Evolutionary conservation across 2,113 vertebrate genomes (phyloP).

Genomic region (Mustela nigripes): DNA sequence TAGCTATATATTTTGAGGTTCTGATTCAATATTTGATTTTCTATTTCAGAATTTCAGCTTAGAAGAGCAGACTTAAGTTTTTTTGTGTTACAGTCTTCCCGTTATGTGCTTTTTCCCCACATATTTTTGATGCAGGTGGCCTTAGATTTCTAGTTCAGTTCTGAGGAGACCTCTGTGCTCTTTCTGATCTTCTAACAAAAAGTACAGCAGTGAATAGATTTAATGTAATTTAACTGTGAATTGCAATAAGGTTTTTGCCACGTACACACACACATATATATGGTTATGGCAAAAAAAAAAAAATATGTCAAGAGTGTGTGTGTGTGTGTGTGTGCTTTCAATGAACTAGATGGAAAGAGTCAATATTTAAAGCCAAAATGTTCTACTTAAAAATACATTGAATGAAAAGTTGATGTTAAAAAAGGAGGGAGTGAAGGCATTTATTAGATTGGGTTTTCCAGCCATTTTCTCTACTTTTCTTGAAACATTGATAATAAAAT

Average conservation of each 20-base stretch:
- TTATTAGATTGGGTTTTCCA: background rate
- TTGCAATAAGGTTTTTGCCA: background rate
- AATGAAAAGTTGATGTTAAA: background rate
- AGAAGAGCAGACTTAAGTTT: background rate
- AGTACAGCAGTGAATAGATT: background rate
- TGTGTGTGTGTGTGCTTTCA: background rate
- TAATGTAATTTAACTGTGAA: background rate
- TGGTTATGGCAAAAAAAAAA: too few relatives aligned
- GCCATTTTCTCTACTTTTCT: background rate
- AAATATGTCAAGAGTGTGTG: too few relatives aligned
- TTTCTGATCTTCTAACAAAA: background rate
- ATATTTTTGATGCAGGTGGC: background rate
- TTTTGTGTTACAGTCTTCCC: background rate
- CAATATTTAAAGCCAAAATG: background rate
- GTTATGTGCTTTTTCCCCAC: background rate
- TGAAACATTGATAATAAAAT: background rate
- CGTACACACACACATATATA: background rate
- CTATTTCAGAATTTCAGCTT: background rate
- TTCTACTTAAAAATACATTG: background rate
- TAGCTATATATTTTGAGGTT: background rate
- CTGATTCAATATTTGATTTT: constrained; percentile 49
- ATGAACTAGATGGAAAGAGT: background rate
- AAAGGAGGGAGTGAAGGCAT: background rate
- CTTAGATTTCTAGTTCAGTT: constrained; percentile 16
- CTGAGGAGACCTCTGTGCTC: background rate